Evolutionary conservation across 53 echinoderm and acorn worm genomes (phyloP).

Genomic region (Paracentrotus lividus): DNA sequence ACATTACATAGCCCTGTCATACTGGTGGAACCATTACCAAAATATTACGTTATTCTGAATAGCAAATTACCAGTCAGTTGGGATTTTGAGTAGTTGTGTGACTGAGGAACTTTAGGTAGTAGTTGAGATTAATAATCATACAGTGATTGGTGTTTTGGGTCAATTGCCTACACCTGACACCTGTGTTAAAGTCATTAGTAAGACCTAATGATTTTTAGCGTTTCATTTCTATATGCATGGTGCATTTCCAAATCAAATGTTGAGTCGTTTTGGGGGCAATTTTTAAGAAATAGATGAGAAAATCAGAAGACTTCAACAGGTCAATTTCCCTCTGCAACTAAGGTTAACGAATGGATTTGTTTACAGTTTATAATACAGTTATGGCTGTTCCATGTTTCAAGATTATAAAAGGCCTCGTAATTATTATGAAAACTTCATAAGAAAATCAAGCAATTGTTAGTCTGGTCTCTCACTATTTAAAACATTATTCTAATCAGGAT

Average conservation of each 20-base stretch:
- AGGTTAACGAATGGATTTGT: too few relatives aligned
- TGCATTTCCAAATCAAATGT: background rate
- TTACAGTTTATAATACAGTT: background rate
- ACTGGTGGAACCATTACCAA: too few relatives aligned
- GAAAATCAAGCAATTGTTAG: too few relatives aligned
- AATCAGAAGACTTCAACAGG: background rate
- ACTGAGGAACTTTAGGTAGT: too few relatives aligned
- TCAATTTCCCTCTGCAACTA: background rate
- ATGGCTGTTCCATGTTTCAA: background rate
- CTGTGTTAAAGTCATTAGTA: constrained; percentile 18
- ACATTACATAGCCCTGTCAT: too few relatives aligned
- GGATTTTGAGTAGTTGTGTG: too few relatives aligned
- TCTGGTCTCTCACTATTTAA: too few relatives aligned
- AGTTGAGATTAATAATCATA: constrained; percentile 31
- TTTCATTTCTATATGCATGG: background rate
- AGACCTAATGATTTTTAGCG: background rate
- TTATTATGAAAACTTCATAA: too few relatives aligned
- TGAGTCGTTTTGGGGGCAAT: background rate
- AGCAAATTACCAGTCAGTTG: too few relatives aligned
- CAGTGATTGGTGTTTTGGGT: constrained; percentile 33
- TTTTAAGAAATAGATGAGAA: background rate
- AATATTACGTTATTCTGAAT: too few relatives aligned
- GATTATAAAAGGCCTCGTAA: too few relatives aligned
- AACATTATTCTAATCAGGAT: too few relatives aligned
- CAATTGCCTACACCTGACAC: constrained; percentile 48